phyloP scores from a whole-genome alignment of 2,113 vertebrate genomes.

The Petromus typicus region DNA sequence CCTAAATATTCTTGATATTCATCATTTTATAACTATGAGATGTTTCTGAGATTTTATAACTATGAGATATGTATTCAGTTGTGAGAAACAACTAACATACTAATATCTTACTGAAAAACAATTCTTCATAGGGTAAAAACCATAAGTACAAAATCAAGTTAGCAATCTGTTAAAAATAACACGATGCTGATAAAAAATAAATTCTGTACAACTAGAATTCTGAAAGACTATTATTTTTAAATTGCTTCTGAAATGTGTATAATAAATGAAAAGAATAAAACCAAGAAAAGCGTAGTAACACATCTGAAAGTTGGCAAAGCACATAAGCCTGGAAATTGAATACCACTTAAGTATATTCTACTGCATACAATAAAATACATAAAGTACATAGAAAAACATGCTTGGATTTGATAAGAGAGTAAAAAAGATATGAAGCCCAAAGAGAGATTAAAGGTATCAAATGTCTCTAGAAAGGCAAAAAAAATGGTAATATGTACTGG shows the following conservation, averaged over 20 bases:
- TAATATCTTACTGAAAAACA: background rate
- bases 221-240: constrained; percentile 48
- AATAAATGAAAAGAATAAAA: constrained; percentile 46
- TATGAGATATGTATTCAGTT: background rate
- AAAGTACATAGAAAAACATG: background rate
- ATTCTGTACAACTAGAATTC: constrained; percentile 1
- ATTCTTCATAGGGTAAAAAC: background rate
- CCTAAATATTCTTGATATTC: too few relatives aligned
- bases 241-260: constrained; percentile 11
- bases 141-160: background rate
- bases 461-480: constrained; percentile 14
- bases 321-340: constrained; percentile 5
- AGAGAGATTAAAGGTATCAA: background rate
- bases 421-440: background rate
- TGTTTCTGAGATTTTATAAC: too few relatives aligned
- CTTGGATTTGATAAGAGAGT: background rate
- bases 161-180: constrained; percentile 32
- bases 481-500: background rate
- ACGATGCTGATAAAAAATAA: background rate
- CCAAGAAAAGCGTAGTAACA: background rate
- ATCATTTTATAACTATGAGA: too few relatives aligned
- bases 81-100: background rate
- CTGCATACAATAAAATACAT: background rate
- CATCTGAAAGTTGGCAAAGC: background rate
- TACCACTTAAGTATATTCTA: background rate